Evolutionary conservation across 1,140 invertebrate species (phyloP), one percentile per base, ranked within the genome.

Genomic region (Popillia japonica): DNA sequence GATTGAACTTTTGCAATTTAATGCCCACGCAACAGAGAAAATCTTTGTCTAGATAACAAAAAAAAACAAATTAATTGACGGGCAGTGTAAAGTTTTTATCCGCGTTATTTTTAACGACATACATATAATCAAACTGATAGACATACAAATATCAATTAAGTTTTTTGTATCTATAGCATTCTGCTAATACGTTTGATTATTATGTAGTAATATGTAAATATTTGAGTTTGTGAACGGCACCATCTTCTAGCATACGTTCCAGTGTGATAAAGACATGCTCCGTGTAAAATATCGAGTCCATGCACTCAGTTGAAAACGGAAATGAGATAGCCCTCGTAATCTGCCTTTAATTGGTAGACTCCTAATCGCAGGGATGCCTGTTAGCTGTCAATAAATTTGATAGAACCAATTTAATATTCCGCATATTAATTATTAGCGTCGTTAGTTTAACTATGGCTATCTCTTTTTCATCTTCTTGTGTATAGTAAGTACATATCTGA

Each of bases 401-500:
- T 55, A 55, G 48, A 55, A 55, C 14, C 48, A 55, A 55, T 55
- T 55, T 55, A 55, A 55, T n/a, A 55, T 55, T 55, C 48, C 48
- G 48, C 48, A 55, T 55, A 55, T 55, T 55, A 55, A 55, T 55
- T n/a, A 55, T 55, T 55, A 55, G 48, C 48, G 48, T 55, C 17
- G 6, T n/a, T 17, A 55, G 11, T 55, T 55, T 55, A 55, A 55
- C 14, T 55, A 17, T 0, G 48, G 48, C 17, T 55, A 17, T 55
- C 48, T n/a, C 17, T 55, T 55, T 55, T n/a, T 55, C 6, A 55
- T 55, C 48, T 17, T 17, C 11, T 55, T 7, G 4, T 34, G 4
- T 1, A 34, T 34, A 34, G 27, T 34, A 34, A 34, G 27, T 34
- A 34, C 27, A 4, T 34, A 34, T 34, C 27, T 34, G 27, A 34